phyloP scores from a whole-genome alignment of 37 sponge, comb jelly and placozoan species.

The Oopsacas minuta region DNA sequence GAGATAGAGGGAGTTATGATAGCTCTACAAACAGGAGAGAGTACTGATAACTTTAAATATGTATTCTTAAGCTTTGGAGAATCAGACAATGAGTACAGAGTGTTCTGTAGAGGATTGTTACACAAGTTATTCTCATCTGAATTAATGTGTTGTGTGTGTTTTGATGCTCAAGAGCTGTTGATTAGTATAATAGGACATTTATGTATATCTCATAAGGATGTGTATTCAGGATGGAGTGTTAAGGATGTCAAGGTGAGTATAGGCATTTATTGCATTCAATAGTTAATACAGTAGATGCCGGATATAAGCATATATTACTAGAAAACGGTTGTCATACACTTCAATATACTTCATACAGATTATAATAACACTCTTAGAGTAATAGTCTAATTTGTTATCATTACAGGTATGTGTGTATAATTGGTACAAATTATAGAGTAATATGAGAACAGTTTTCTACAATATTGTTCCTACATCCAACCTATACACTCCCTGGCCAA shows the following conservation, averaged over 20 bases:
- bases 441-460: no score
- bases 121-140: not conserved
- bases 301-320: no score
- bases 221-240: not conserved
- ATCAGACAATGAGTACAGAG: not conserved
- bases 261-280: not conserved
- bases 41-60: not conserved
- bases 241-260: not conserved
- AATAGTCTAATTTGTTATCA: no score
- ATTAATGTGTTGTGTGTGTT: not conserved
- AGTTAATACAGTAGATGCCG: no score
- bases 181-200: not conserved
- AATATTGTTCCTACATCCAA: no score
- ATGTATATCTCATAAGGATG: not conserved
- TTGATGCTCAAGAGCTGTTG: slow-evolving; percentile 12
- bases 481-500: no score
- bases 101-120: not conserved
- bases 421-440: no score
- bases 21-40: not conserved
- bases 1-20: not conserved
- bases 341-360: no score
- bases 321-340: no score
- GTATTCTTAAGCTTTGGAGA: not conserved
- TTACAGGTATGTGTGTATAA: no score
- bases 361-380: no score